Evolutionary conservation across 2,888 invertebrate species (phyloP).

Genomic region (Athalia circularis): DNA sequence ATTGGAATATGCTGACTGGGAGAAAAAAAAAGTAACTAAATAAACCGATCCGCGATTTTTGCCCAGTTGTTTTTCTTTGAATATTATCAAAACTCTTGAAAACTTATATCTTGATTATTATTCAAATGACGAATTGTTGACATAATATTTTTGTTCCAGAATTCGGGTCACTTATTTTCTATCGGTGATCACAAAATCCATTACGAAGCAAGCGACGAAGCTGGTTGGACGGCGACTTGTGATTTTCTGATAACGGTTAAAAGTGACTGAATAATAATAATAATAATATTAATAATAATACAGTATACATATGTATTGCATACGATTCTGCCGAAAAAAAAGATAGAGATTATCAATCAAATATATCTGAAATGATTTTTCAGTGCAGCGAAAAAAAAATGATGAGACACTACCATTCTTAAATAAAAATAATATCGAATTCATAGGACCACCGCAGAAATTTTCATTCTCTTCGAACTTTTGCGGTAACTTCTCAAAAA

Average conservation of each 20-base stretch:
- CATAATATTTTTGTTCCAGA: conserved; percentile 63
- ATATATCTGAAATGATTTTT: not conserved
- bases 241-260: conserved; percentile 32
- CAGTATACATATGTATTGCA: too few relatives aligned
- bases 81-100: not conserved
- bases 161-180: conserved; percentile 72
- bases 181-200: conserved; percentile 74
- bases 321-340: too few relatives aligned
- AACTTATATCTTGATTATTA: too few relatives aligned
- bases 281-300: too few relatives aligned
- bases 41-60: too few relatives aligned
- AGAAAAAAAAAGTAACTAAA: not conserved
- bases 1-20: conserved; percentile 28
- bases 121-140: too few relatives aligned
- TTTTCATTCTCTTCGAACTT: too few relatives aligned
- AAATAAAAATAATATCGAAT: not conserved
- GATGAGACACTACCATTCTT: too few relatives aligned
- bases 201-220: conserved; percentile 75
- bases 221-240: conserved; percentile 75
- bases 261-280: conserved; percentile 12
- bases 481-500: too few relatives aligned
- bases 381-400: not conserved
- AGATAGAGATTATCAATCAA: not conserved
- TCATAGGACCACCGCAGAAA: too few relatives aligned
- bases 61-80: too few relatives aligned